A percentile compares a stretch with the other conserved stretches of the same genome.
Evolutionary conservation across 2,113 vertebrate genomes (phyloP).

Genomic region (Platysternon megacephalum): DNA sequence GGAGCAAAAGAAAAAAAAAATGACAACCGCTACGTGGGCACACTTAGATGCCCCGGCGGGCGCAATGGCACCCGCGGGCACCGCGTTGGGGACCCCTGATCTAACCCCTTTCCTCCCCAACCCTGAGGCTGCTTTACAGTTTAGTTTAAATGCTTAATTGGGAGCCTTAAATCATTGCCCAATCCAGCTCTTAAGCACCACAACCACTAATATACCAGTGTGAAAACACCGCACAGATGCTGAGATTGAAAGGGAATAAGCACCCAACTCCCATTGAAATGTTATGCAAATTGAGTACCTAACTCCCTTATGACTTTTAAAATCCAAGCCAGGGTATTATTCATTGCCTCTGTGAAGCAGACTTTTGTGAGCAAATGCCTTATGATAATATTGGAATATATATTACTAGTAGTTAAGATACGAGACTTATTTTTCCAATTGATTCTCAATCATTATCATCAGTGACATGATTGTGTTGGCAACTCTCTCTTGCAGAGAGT

Average conservation of each 20-base stretch:
- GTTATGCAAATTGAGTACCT: neutral
- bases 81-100: too few relatives aligned
- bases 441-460: neutral
- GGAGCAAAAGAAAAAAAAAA: too few relatives aligned
- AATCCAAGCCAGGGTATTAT: neutral
- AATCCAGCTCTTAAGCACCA: neutral
- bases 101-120: neutral
- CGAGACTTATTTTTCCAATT: neutral
- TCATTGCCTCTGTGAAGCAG: neutral
- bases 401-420: neutral
- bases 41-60: too few relatives aligned
- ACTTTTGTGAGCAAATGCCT: fast-evolving
- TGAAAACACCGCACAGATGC: neutral
- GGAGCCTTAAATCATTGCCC: neutral
- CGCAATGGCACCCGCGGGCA: too few relatives aligned
- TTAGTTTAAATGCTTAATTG: neutral
- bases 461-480: fast-evolving
- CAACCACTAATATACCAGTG: neutral
- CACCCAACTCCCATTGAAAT: neutral
- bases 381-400: fast-evolving
- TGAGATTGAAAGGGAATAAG: neutral
- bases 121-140: neutral
- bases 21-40: too few relatives aligned
- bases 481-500: neutral
- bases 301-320: neutral